Conservation (phyloP, 2,888 invertebrate species). For the Colostygia pectinataria region DNA sequence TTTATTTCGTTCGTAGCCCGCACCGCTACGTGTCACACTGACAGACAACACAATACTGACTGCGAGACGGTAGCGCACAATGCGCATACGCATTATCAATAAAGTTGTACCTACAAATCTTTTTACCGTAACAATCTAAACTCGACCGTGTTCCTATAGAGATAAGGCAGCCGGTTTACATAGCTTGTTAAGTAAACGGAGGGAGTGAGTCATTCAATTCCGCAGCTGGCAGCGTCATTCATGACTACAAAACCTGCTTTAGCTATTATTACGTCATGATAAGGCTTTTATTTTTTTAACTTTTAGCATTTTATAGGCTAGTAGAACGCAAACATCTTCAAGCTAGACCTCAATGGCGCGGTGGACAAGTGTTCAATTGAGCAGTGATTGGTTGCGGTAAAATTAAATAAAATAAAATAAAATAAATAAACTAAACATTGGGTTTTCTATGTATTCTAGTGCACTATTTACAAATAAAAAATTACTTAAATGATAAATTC, state of each 20-base stretch:
- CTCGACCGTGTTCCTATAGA: constrained; percentile 14
- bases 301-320: no score
- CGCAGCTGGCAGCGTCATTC: constrained; percentile 75
- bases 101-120: constrained; percentile 45
- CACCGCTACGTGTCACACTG: constrained; percentile 57
- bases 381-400: no score
- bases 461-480: no score
- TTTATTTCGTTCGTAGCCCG: constrained; percentile 40
- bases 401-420: no score
- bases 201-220: constrained; percentile 64
- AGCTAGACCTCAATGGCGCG: no score
- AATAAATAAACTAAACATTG: no score
- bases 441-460: no score
- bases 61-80: constrained; percentile 60
- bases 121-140: constrained; percentile 20
- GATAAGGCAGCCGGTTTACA: constrained; percentile 15
- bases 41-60: constrained; percentile 41
- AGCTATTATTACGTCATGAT: constrained; percentile 41
- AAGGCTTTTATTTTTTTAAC: constrained; percentile 43
- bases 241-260: constrained; percentile 49
- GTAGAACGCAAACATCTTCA: no score
- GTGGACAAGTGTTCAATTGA: no score
- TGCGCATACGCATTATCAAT: constrained; percentile 72
- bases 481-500: no score
- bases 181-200: constrained; percentile 48